A percentile compares a stretch with the other conserved stretches of the same genome.
Conservation (phyloP, 2,888 invertebrate genomes). For the Troilus luridus region DNA sequence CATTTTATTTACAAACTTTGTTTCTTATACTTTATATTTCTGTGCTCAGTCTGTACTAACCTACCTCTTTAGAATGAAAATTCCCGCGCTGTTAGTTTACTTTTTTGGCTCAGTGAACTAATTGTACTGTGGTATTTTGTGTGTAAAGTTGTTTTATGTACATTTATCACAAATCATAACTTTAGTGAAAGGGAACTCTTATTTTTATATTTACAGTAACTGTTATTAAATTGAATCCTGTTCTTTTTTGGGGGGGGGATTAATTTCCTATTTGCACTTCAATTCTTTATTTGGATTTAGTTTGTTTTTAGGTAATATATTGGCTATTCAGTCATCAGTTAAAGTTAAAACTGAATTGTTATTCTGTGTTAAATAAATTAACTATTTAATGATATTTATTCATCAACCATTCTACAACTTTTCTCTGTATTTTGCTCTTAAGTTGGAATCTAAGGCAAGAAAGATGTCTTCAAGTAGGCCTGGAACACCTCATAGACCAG, state of each 20-base stretch:
- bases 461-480: constrained; percentile 52
- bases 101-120: neutral
- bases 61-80: neutral
- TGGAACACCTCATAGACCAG: constrained; percentile 8
- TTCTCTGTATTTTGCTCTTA: neutral
- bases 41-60: neutral
- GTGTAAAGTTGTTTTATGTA: neutral
- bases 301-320: neutral
- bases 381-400: neutral
- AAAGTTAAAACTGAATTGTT: neutral
- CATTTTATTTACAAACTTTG: neutral
- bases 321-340: neutral
- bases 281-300: neutral
- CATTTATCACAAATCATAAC: neutral
- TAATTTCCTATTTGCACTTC: too few species aligned
- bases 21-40: neutral
- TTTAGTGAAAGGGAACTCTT: neutral
- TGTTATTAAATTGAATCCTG: neutral
- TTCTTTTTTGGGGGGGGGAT: neutral
- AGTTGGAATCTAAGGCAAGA: neutral
- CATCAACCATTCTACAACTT: neutral
- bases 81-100: neutral
- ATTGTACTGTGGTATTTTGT: neutral
- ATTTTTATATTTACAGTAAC: neutral
- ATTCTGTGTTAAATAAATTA: neutral